Evolutionary conservation across 2,797 vertebrate species (phyloP), one percentile per base, ranked within the genome.

Genomic region (Mormyrus hasselquistii): DNA sequence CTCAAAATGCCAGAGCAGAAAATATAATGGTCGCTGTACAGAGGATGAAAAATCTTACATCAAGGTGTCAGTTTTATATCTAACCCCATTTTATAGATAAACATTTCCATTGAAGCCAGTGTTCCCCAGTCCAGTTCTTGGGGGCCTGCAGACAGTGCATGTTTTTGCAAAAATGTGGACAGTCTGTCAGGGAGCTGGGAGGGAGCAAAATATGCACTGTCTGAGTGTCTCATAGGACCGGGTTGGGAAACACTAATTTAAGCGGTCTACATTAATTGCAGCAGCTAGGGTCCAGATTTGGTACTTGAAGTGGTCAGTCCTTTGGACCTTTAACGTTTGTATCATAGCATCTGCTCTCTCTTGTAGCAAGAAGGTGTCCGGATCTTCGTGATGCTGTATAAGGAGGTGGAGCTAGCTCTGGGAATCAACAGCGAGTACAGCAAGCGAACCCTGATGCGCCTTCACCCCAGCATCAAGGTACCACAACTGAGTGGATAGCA

Each of bases 381-480:
- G 59, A 96, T 99, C 91, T 99, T 99, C 93, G 94, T 99, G 53
- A 99, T 99, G 97, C 92, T 99, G 88, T 99, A 99, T 92, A 99
- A 99, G 91, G 99, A 99, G 91, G 97, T 99, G 92, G 99, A 99
- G 92, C 95, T 99, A 1, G 98, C 99, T 10, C 95, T 99, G 4
- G 99, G 98, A 16, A 99, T 99, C 94, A 99, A 99, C 92, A 99
- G 98, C 0, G 99, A 96, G 89, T 99, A 99, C 90, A 99, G 97
- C 97, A 99, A 99, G 94, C 93, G 96, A 92, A 99, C 97, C 0
- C 94, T 99, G 7, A 92, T 96, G 94, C 96, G 89, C 83, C 95
- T 99, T 49, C 97, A 99, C 93, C 96, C 97, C 73, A 98, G 98
- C 93, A 96, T 99, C 89, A 99, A 99, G 97, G 98, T 99, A 94